Evolutionary conservation across 2,888 invertebrate genomes (phyloP).

Genomic region (Notodonta ziczac): DNA sequence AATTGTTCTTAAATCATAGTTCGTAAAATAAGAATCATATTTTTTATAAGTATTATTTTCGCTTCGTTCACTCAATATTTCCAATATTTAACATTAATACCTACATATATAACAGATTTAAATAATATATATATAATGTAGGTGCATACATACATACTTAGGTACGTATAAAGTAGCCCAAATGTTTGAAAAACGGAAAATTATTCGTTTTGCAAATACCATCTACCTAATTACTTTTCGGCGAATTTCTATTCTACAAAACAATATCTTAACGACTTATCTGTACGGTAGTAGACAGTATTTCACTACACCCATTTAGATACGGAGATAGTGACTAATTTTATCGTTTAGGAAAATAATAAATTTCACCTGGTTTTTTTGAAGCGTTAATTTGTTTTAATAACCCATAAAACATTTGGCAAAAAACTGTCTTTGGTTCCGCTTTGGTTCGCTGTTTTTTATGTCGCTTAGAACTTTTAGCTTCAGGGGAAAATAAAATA

Average conservation of each 20-base stretch:
- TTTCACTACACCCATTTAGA: constrained; percentile 68
- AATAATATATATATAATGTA: too few relatives aligned
- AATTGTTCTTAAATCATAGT: too few relatives aligned
- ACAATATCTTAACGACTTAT: constrained; percentile 59
- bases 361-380: constrained; percentile 62
- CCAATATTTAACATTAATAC: too few relatives aligned
- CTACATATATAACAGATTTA: too few relatives aligned
- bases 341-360: constrained; percentile 79
- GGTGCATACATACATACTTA: too few relatives aligned
- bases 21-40: too few relatives aligned
- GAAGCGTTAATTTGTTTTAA: constrained; percentile 76
- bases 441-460: constrained; percentile 49
- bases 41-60: too few relatives aligned
- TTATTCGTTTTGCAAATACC: constrained; percentile 8
- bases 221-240: constrained; percentile 11
- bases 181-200: too few relatives aligned
- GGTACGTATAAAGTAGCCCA: too few relatives aligned
- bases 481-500: constrained; percentile 21
- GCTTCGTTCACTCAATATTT: too few relatives aligned
- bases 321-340: constrained; percentile 69
- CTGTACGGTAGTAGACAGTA: constrained; percentile 51
- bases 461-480: constrained; percentile 61
- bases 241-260: constrained; percentile 23
- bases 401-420: constrained; percentile 73
- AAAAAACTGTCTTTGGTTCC: constrained; percentile 64